Evolutionary conservation across 1,140 invertebrate genomes (phyloP), one percentile per base, ranked within the genome.

Genomic region (Atta texana): DNA sequence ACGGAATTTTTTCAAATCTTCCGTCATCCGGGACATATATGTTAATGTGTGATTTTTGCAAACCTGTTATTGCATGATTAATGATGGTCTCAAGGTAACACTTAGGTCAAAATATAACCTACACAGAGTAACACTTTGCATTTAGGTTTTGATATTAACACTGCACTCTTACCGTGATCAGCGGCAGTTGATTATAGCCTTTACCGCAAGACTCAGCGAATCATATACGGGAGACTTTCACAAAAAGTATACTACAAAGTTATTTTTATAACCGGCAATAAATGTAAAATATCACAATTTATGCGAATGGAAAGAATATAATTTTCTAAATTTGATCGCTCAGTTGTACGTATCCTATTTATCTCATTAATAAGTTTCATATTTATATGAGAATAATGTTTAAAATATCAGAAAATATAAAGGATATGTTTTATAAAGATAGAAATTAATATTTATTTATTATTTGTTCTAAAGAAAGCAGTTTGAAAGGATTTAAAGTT

Each of bases 41-140:
- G 21, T 55, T 44, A 49, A 44, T 24, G 55, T 21, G 39, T 31
- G 24, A 61, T 63, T 61, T 74, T 39, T 61, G 21, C 7, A 31
- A 84, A 61, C 24, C 8, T 24, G 21, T 74, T 74, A 74, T 61
- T 59, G 24, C 31, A 16, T 84, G 24, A 84, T 84, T 75, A 84
- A 84, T 82, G 55, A 44, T 18, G 28, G 21, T 84, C 31, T 61
- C 44, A n/a, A 44, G 31, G 39, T 84, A 75, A 84, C 55, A 51
- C 39, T 61, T 51, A 21, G 39, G 53, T 59, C 78, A 59, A 72
- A 74, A 24, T 74, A 49, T 61, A 74, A 80, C 31, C 8, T 24
- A 61, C 39, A 81, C 64, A 44, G 39, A 44, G 34, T 81, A 81
- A 81, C 51, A 84, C 18, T 84, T 84, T 34, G 69, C 39, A 74